Evolutionary conservation across 2,113 vertebrate genomes (phyloP).

Genomic region (Dolichotis patagonum): DNA sequence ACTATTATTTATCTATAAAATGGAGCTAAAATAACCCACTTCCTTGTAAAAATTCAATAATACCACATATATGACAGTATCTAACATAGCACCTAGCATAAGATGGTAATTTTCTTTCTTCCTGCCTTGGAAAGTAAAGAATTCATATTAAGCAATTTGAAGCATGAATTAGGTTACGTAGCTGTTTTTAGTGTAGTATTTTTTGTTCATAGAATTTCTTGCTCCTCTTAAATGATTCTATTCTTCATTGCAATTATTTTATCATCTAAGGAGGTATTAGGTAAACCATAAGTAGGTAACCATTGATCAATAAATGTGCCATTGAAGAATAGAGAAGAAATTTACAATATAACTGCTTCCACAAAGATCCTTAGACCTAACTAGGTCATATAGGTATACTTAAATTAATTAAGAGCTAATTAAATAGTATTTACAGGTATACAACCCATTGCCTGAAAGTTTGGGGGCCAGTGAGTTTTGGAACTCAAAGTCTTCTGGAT

Average conservation of each 20-base stretch:
- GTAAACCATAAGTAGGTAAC: not conserved
- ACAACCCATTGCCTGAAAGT: not conserved
- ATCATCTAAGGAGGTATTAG: not conserved
- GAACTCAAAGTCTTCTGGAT: slow-evolving; percentile 19
- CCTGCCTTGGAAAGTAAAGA: not conserved
- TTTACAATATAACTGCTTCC: not conserved
- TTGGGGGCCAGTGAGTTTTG: not conserved
- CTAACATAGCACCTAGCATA: not conserved
- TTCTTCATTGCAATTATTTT: not conserved
- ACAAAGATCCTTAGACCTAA: not conserved
- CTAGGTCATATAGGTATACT: not conserved
- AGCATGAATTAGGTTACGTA: not conserved
- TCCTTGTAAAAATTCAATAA: not conserved
- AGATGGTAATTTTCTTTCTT: not conserved
- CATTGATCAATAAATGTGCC: not conserved
- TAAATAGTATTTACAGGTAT: not conserved
- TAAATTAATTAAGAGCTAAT: not conserved
- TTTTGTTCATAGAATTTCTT: not conserved
- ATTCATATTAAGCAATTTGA: not conserved
- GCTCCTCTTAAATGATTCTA: not conserved
- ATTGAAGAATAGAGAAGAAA: slow-evolving; percentile 10
- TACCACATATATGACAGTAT: not conserved
- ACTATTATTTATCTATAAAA: not conserved
- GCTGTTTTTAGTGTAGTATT: not conserved
- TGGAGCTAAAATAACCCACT: not conserved